Evolutionary conservation across 1,140 invertebrate genomes (phyloP).

Genomic region (Lepeophtheirus salmonis): DNA sequence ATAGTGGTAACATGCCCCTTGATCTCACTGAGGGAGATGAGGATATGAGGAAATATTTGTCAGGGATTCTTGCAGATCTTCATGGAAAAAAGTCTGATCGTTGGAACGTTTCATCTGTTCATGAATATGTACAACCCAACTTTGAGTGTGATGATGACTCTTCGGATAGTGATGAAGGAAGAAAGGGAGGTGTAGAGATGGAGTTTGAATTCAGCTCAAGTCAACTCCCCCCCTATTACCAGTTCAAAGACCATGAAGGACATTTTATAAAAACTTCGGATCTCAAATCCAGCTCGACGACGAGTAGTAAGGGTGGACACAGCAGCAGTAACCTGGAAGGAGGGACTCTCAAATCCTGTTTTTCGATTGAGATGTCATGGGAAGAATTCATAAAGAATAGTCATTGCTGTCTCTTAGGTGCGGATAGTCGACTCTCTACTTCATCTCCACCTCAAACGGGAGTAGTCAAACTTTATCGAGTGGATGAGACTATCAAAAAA

Average conservation of each 20-base stretch:
- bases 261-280: conserved; percentile 7
- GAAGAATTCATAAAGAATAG: conserved; percentile 8
- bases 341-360: not conserved
- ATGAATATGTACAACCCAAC: not conserved
- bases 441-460: not conserved
- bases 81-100: conserved; percentile 8
- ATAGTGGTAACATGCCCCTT: conserved; percentile 16
- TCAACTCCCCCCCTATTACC: conserved; percentile 10
- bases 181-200: not conserved
- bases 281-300: not conserved
- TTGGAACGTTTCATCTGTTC: conserved; percentile 9
- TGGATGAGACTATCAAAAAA: not conserved
- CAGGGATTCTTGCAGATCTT: conserved; percentile 4
- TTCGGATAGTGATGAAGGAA: not conserved
- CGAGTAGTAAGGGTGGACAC: too few relatives aligned
- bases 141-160: not conserved
- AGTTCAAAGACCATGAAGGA: conserved; percentile 12
- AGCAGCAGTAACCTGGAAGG: not conserved
- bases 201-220: conserved; percentile 7
- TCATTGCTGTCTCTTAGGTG: conserved; percentile 5
- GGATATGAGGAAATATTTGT: conserved; percentile 7
- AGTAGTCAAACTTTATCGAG: not conserved
- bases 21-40: conserved; percentile 14
- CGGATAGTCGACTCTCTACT: too few relatives aligned
- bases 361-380: conserved; percentile 8